Evolutionary conservation across 1,140 invertebrate genomes (phyloP), one percentile per base, ranked within the genome.

Genomic region (Tetragnatha versicolor): DNA sequence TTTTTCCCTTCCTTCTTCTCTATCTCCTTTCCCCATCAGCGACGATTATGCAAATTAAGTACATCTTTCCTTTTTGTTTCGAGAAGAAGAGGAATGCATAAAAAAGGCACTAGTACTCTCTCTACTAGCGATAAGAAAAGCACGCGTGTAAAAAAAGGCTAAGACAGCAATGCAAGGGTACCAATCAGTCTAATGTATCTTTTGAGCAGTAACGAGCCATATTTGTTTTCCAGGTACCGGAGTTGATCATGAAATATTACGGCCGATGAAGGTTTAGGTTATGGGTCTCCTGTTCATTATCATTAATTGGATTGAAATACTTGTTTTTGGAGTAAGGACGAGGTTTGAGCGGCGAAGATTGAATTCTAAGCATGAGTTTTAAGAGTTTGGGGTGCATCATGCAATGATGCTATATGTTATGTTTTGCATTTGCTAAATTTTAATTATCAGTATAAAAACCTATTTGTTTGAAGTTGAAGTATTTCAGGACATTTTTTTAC

Each of bases 41-140:
- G 63, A 31, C 63, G 63, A 68, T 68, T 68, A 68, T 68, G 63
- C 42, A 68, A 68, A 68, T 68, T 68, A 68, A 68, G 63, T 68
- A 39, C 33, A 27, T 31, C 25, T 12, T 37, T 61, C 12, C 39
- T n/a, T 35, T 58, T 58, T 58, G 55, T 58, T 58, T 58, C 55
- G 17, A 20, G n/a, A n/a, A n/a, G n/a, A 58, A 2, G 29, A 14
- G 17, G 20, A n/a, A 35, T n/a, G n/a, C n/a, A 31, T n/a, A 58
- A 58, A 58, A 58, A 33, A 5, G 20, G 27, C 20, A 3, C 55
- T 31, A 68, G 17, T 45, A 22, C 39, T 39, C 33, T 47, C 33
- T 20, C 17, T 20, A 39, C 35, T 14, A 17, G 5, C 3, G 27
- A 39, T 1, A 39, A 37, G 10, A 42, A 61, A 65, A 65, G 12